These are phyloP conservation scores for Procavia capensis DNA, from an alignment of 2,113 vertebrate genomes.

Conservation along the genomic window DNA sequence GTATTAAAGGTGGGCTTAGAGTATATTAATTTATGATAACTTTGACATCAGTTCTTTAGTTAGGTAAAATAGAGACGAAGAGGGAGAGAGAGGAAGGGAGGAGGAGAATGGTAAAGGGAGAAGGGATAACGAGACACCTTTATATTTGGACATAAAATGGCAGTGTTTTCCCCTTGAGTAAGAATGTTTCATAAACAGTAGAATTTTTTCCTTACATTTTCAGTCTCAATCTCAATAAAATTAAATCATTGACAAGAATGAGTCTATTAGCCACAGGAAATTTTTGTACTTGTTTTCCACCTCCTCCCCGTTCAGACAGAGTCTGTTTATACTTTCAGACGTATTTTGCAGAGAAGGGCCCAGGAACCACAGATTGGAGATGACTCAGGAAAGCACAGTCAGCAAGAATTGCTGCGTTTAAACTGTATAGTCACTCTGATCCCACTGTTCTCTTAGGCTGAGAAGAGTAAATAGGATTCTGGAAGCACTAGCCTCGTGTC, in stretches of 20 bases:
- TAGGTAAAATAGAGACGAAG: neutral
- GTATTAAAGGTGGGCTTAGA: neutral
- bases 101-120: neutral
- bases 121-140: no score
- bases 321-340: neutral
- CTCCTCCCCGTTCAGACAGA: neutral
- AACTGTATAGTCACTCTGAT: neutral
- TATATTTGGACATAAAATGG: neutral
- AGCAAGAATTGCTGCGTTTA: neutral
- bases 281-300: neutral
- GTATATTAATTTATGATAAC: neutral
- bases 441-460: neutral
- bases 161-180: neutral
- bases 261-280: neutral
- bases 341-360: neutral
- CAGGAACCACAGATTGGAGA: slow-evolving; percentile 37
- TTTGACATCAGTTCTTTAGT: neutral
- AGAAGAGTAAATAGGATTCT: neutral
- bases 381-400: slow-evolving; percentile 35
- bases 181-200: neutral
- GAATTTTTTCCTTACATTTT: neutral
- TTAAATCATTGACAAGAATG: neutral
- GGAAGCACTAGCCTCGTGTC: neutral
- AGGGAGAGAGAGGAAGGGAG: neutral
- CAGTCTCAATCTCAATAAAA: neutral